Evolutionary conservation across 1,140 invertebrate species (phyloP).

Genomic region (Dendrolimus kikuchii): DNA sequence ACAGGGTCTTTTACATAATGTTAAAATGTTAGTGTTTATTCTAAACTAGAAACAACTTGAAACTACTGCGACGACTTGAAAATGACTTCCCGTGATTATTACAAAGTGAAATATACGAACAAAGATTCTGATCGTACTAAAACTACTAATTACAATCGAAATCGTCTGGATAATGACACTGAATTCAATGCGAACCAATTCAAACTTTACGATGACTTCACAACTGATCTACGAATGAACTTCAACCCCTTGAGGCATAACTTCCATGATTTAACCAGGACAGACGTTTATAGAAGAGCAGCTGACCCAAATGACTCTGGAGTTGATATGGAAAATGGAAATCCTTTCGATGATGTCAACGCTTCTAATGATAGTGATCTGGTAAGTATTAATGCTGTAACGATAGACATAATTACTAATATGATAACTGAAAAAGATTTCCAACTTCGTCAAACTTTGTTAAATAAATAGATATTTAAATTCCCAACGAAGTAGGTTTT

Average conservation of each 20-base stretch:
- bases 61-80: conserved; percentile 13
- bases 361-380: conserved; percentile 50
- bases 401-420: not conserved
- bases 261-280: conserved; percentile 43
- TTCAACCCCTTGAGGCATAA: conserved; percentile 48
- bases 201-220: conserved; percentile 63
- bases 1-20: conserved; percentile 8
- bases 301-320: conserved; percentile 58
- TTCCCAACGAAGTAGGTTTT: too few species aligned
- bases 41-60: not conserved
- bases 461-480: too few species aligned
- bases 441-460: too few species aligned
- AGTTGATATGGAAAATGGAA: conserved; percentile 64
- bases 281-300: conserved; percentile 28
- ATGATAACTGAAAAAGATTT: not conserved
- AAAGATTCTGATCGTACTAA: conserved; percentile 27
- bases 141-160: conserved; percentile 20
- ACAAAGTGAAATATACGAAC: conserved; percentile 51
- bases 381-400: conserved; percentile 35
- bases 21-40: not conserved
- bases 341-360: conserved; percentile 40
- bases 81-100: conserved; percentile 59
- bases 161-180: conserved; percentile 56
- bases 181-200: conserved; percentile 65
- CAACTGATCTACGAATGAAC: conserved; percentile 49